Evolutionary conservation across 92 coral and sea anemone genomes (phyloP), one percentile per base, ranked within the genome.

Genomic region (Heteractis magnifica): DNA sequence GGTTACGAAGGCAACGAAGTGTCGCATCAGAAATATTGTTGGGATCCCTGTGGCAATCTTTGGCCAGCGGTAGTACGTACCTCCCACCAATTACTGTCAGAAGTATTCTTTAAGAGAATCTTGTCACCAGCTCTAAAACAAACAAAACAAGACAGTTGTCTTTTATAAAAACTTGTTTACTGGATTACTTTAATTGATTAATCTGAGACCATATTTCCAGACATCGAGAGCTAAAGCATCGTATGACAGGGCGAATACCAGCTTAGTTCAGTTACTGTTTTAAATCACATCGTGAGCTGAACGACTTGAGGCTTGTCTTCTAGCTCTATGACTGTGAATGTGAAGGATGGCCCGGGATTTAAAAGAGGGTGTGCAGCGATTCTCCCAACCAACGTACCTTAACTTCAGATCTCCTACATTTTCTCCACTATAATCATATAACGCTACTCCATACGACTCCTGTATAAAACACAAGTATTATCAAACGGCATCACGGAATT

Each of bases 31-130:
- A 58, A 10, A 15, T 13, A 58, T 15, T 13, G 64, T 58, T 58
- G 64, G n/a, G 13, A 15, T 12, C 64, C 62, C 62, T 58, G 41
- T 18, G 8, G 41, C 8, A 4, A 16, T 4, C 41, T 64, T 18
- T 5, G 41, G 10, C 5, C 1, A 8, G 20, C 48, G 7, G 50
- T 26, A 76, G 11, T 49, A 56, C 82, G 14, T 76, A 88, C 98
- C 82, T 97, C 99, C 99, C 99, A 97, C 99, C 99, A 97, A 85
- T 93, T 91, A 26, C 87, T 84, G 68, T 94, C 93, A 26, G 93
- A 88, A 52, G 91, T 94, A 86, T 92, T 97, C 18, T 90, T 78
- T 48, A 97, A 87, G 56, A 84, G 52, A 21, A 97, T 80, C 80
- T 85, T 92, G 71, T 97, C 92, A 10, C 99, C 99, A 80, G 99